Evolutionary conservation across 2,113 vertebrate genomes (phyloP).

Genomic region (Notiomystis cincta): DNA sequence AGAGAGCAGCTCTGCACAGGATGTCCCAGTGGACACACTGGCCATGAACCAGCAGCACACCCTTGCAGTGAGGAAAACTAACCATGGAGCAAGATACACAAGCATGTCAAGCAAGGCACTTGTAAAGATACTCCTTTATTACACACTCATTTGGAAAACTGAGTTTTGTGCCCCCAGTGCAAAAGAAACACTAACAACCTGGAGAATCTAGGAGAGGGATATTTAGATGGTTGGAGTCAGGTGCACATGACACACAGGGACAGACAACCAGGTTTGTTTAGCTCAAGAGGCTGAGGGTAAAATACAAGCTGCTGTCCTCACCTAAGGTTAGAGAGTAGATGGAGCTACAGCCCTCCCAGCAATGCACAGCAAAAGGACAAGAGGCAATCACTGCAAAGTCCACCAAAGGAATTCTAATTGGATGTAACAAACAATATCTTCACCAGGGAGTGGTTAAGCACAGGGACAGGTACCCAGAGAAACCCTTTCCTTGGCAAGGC

Average conservation of each 20-base stretch:
- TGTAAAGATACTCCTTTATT: not conserved
- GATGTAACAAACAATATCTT: not conserved
- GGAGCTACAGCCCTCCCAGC: not conserved
- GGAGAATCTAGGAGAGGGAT: not conserved
- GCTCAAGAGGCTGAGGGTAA: not conserved
- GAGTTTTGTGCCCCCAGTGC: not conserved
- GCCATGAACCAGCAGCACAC: not conserved
- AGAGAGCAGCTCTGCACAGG: not conserved
- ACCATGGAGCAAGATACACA: not conserved
- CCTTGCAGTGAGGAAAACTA: rapidly evolving
- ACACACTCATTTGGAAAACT: not conserved
- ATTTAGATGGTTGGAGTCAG: not conserved
- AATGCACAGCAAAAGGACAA: not conserved
- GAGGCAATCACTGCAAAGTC: not conserved
- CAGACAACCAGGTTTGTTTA: not conserved
- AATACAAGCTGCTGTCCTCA: not conserved
- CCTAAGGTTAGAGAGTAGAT: not conserved
- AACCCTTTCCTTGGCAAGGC: not conserved
- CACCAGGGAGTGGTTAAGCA: not conserved
- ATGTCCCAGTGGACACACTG: not conserved
- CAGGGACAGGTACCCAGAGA: not conserved
- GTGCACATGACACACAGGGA: not conserved
- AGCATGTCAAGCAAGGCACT: not conserved
- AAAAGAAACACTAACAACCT: not conserved
- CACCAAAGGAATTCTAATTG: not conserved